phyloP scores from a whole-genome alignment of 1,140 invertebrate species.

The Rhopalosiphum maidis region DNA sequence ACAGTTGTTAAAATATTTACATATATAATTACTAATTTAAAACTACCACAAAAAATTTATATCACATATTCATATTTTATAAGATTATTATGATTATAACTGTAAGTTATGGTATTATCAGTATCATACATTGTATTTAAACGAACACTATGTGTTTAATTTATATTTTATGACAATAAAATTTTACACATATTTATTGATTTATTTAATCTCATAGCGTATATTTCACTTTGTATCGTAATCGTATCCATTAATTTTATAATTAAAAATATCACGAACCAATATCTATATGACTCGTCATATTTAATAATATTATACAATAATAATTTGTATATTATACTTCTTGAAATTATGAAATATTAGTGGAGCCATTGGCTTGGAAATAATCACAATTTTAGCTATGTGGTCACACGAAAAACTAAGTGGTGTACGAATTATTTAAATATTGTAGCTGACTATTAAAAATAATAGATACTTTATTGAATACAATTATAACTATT shows the following conservation, averaged over 20 bases:
- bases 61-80: background rate
- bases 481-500: too few species aligned
- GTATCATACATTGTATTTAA: background rate
- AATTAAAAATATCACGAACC: too few species aligned
- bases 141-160: background rate
- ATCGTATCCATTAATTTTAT: background rate
- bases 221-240: background rate
- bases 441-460: too few species aligned
- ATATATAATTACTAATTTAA: background rate
- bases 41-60: background rate
- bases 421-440: too few species aligned
- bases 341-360: too few species aligned
- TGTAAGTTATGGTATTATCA: background rate
- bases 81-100: background rate
- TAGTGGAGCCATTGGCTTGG: background rate
- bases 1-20: background rate
- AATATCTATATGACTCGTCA: too few species aligned
- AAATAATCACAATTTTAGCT: background rate
- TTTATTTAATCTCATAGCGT: background rate
- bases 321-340: too few species aligned
- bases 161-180: too few species aligned
- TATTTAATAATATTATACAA: background rate
- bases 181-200: background rate
- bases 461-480: too few species aligned
- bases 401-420: background rate